These are phyloP conservation scores for Callorhinus ursinus DNA, from an alignment of 2,113 vertebrate species.

Conservation along the genomic window DNA sequence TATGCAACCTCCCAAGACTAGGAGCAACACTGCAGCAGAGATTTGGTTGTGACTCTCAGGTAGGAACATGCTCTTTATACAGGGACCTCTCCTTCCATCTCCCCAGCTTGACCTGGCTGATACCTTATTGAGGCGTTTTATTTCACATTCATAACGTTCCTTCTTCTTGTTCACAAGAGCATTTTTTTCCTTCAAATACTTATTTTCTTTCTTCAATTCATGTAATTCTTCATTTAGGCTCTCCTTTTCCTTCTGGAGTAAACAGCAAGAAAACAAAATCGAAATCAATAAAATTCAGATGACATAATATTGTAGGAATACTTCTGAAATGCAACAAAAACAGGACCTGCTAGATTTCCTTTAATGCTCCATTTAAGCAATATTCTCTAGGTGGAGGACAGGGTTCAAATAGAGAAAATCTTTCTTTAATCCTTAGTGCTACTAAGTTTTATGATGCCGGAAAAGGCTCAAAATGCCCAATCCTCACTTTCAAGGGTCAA, in stretches of 20 bases:
- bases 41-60: neutral
- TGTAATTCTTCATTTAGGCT: constrained; percentile 75
- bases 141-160: constrained; percentile 86
- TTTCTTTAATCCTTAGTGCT: neutral
- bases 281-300: constrained; percentile 51
- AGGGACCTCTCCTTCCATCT: neutral
- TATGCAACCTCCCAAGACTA: neutral
- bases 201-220: constrained; percentile 85
- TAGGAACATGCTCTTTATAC: neutral
- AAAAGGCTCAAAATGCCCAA: neutral
- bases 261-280: constrained; percentile 61
- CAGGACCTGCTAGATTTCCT: neutral
- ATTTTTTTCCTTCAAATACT: constrained; percentile 83
- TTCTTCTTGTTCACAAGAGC: constrained; percentile 73
- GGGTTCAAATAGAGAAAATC: neutral
- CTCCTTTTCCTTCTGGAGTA: constrained; percentile 78
- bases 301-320: neutral
- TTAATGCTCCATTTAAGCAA: neutral
- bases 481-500: neutral
- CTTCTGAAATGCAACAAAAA: neutral
- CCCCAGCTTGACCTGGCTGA: neutral
- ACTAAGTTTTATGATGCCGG: neutral
- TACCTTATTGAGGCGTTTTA: constrained; percentile 87
- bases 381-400: neutral
- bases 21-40: neutral